These are phyloP conservation scores for Semaprochilodus insignis DNA, from an alignment of 2,797 vertebrate species.

Conservation along the genomic window DNA sequence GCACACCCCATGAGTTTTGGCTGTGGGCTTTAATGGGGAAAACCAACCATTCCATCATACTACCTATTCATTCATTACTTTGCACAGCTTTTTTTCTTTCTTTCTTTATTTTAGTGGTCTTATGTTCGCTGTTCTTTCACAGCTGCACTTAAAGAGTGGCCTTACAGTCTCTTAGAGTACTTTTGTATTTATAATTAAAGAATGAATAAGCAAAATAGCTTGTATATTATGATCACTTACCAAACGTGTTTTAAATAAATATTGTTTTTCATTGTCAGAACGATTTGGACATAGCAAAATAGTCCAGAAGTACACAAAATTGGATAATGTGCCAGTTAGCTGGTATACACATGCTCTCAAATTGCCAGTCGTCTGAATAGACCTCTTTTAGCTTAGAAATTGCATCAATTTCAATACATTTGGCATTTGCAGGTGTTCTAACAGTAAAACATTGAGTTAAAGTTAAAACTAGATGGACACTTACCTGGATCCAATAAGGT, in stretches of 20 bases:
- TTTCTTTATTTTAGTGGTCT: neutral
- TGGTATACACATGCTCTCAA: neutral
- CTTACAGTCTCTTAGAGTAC: conserved; percentile 36
- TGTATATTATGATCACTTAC: conserved; percentile 6
- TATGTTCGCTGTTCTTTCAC: conserved; percentile 11
- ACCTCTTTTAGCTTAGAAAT: conserved; percentile 3
- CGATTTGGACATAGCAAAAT: neutral
- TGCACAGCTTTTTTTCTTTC: neutral
- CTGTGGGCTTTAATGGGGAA: conserved; percentile 10
- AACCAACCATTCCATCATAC: conserved; percentile 10
- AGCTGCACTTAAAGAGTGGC: conserved; percentile 54
- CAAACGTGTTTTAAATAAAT: neutral
- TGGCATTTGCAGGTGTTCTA: neutral
- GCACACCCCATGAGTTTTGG: neutral
- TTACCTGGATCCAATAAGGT: neutral
- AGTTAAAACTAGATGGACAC: neutral
- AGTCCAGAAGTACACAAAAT: neutral
- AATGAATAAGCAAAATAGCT: neutral
- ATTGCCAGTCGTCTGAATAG: too few relatives aligned
- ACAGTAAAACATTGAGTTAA: neutral
- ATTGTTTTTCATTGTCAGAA: neutral
- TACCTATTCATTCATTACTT: conserved; percentile 9
- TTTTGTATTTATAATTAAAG: conserved; percentile 18
- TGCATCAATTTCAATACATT: neutral
- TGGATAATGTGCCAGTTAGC: neutral